phyloP scores from a whole-genome alignment of 1,140 invertebrate genomes.

The Heliconius melpomene region DNA sequence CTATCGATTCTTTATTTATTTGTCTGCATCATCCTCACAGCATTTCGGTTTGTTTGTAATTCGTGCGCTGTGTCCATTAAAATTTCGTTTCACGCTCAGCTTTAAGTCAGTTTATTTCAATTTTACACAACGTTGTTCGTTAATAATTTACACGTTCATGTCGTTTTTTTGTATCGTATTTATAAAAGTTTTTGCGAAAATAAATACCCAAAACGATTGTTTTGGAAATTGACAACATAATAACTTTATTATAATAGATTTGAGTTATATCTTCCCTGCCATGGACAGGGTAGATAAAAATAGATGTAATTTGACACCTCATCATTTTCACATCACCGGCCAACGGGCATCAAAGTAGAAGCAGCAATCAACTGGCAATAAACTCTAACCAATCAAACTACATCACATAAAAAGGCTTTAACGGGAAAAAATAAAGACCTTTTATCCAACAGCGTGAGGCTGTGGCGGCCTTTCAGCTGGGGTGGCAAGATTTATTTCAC shows the following conservation, averaged over 20 bases:
- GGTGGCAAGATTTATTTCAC: conserved; percentile 77
- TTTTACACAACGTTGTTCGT: conserved; percentile 29
- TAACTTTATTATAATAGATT: not conserved
- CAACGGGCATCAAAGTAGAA: conserved; percentile 26
- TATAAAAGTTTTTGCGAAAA: not conserved
- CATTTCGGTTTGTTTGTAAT: conserved; percentile 44
- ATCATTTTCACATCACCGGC: conserved; percentile 20
- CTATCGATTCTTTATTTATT: conserved; percentile 71
- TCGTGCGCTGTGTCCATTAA: conserved; percentile 40
- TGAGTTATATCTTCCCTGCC: not conserved
- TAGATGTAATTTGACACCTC: not conserved
- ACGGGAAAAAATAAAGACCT: conserved; percentile 74
- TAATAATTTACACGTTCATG: conserved; percentile 27
- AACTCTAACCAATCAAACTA: conserved; percentile 69
- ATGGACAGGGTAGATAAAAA: not conserved
- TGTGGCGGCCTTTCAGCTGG: conserved; percentile 53
- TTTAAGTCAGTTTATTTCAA: conserved; percentile 40
- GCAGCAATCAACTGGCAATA: conserved; percentile 53
- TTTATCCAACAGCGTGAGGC: conserved; percentile 67
- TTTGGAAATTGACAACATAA: not conserved
- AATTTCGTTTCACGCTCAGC: conserved; percentile 36
- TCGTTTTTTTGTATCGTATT: not conserved
- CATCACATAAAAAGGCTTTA: conserved; percentile 65
- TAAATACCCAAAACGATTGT: not conserved
- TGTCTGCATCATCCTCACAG: conserved; percentile 47